Conservation (phyloP, 2,888 invertebrate genomes). For the Panopea generosa region DNA sequence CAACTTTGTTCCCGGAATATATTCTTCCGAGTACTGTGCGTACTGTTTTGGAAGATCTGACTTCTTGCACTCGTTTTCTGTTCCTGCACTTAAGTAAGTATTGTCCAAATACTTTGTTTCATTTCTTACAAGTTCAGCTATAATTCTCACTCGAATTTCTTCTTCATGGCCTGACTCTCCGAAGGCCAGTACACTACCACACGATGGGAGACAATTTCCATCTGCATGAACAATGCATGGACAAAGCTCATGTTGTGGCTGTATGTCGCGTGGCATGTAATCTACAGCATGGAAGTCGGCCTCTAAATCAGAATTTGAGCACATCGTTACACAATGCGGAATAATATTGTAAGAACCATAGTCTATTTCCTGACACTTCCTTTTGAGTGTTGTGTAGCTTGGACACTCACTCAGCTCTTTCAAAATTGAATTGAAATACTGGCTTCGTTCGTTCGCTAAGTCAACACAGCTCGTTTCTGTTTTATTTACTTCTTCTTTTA, state of each 20-base stretch:
- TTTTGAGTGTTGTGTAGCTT: no score
- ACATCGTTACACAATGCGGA: not conserved
- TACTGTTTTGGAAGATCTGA: no score
- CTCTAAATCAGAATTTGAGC: not conserved
- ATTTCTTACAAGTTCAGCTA: slow-evolving; percentile 3
- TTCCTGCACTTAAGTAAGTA: no score
- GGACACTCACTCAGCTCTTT: no score
- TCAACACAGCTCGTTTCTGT: no score
- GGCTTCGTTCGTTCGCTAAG: no score
- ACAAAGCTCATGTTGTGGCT: not conserved
- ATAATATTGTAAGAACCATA: not conserved
- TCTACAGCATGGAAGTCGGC: not conserved
- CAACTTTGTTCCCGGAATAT: no score
- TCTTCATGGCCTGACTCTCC: not conserved
- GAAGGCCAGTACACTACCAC: slow-evolving; percentile 22
- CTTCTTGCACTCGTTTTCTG: no score
- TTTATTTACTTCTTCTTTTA: no score
- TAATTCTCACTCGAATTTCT: slow-evolving; percentile 17
- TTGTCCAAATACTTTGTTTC: slow-evolving; percentile 5
- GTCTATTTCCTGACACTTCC: slow-evolving; percentile 2
- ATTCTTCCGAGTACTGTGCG: no score
- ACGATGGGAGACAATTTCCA: slow-evolving; percentile 25
- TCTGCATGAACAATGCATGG: slow-evolving; percentile 14
- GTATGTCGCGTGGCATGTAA: not conserved
- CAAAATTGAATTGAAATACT: no score